Evolutionary conservation across 2,888 invertebrate species (phyloP), one percentile per base, ranked within the genome.

Genomic region (Drosophila infuscata): DNA sequence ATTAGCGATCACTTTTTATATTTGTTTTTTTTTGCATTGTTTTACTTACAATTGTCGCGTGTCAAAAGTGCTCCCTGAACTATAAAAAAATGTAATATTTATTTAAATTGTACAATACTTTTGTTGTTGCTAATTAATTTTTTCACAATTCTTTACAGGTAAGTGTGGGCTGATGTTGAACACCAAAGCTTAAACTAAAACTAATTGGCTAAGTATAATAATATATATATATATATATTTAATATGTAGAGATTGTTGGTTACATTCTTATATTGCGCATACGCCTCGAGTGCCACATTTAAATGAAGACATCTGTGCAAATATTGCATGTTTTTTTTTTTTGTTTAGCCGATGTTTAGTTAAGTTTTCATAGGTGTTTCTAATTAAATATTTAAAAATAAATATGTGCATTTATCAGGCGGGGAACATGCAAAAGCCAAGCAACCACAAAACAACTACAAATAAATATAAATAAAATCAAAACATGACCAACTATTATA

Each of bases 401-500:
- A 70, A 70, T 64, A 49, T 36, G 33, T 63, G 53, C 64, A 56
- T 59, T 53, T 65, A 57, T 56, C 61, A 63, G 80, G 64, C 67
- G 30, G 57, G 32, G 70, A 60, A 68, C 58, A 63, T 33, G 52
- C 58, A 51, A 29, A 41, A 33, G 35, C 32, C 43, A 65, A 48
- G 46, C 29, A 57, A 52, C 7, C 38, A 48, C 20, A 56, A 56
- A 53, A 63, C 53, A 36, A 41, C 35, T 29, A 53, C 49, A 72
- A 78, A 64, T 63, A 70, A 52, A 69, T 64, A 69, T 73, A 81
- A 78, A 78, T 78, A 78, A 73, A 73, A 70, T 70, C 53, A 48
- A 70, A 78, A 81, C 70, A 78, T 69, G 63, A 67, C 73, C 77
- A 83, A 90, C 81, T 76, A 78, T 88, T 90, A 88, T 73, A 74